Conservation (phyloP, 1,140 invertebrate species). For the Rhopalosiphum maidis region DNA sequence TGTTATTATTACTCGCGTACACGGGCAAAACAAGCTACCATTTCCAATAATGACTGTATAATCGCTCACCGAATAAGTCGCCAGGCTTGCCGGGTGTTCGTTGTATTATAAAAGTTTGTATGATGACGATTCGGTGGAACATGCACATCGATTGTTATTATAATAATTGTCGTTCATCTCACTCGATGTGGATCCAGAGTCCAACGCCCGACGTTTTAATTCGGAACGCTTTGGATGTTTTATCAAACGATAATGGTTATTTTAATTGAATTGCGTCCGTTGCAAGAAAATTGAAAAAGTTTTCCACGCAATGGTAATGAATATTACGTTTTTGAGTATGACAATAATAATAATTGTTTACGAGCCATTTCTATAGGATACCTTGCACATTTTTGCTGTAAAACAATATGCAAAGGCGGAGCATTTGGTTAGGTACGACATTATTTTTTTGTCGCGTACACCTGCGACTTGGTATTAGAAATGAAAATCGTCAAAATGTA, state of each 20-base stretch:
- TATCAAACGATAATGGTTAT: not conserved
- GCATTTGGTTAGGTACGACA: not conserved
- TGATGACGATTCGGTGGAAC: not conserved
- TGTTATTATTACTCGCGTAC: not conserved
- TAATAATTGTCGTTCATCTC: not conserved
- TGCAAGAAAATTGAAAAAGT: conserved; percentile 28
- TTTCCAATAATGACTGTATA: conserved; percentile 20
- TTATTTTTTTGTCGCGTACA: not conserved
- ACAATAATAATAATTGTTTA: not conserved
- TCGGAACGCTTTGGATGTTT: not conserved
- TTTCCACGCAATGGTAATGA: not conserved
- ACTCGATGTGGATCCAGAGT: not conserved
- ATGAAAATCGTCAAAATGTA: not conserved
- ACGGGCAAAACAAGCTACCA: not conserved
- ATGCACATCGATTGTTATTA: not conserved
- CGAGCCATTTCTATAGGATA: not conserved
- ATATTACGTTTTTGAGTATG: not conserved
- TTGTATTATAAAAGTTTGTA: not conserved
- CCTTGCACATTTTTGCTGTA: not conserved
- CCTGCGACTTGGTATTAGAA: not conserved
- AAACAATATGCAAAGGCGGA: not conserved
- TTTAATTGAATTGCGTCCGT: not conserved
- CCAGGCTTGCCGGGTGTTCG: not conserved
- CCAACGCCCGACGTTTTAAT: not conserved
- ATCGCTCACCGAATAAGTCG: not conserved